A percentile compares a stretch with the other conserved stretches of the same genome.
These are phyloP conservation scores for Coracias cyanogaster DNA, from an alignment of 2,797 vertebrate species.

Conservation along the genomic window DNA sequence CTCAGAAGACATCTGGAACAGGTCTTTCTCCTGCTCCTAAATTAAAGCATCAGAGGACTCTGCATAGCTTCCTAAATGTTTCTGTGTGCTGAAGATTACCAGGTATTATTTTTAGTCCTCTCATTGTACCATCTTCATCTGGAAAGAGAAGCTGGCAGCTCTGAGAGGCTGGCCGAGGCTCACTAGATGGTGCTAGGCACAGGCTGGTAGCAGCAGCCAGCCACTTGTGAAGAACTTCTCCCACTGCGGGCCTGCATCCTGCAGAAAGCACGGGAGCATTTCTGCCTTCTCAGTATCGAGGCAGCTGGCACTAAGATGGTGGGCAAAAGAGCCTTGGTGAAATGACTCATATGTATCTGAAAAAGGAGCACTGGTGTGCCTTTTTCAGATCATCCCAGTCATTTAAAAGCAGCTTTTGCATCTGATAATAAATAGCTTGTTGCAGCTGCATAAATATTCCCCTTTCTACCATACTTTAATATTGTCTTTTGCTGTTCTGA, in stretches of 20 bases:
- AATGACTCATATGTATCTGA: neutral
- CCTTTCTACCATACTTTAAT: neutral
- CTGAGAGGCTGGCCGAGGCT: neutral
- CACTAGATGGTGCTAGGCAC: slow-evolving; percentile 60
- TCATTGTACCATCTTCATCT: accelerated
- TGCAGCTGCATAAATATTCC: neutral
- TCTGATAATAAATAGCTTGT: neutral
- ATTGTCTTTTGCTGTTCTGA: neutral
- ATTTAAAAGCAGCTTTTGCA: neutral
- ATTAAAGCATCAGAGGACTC: neutral
- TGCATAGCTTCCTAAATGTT: neutral
- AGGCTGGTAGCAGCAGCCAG: neutral
- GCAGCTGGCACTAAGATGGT: neutral
- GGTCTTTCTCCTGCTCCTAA: neutral
- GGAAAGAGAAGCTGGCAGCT: accelerated
- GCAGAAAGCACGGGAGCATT: accelerated
- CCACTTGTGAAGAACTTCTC: accelerated
- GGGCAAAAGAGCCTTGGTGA: neutral
- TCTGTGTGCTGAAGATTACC: accelerated
- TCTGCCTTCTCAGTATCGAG: neutral
- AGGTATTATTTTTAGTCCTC: accelerated
- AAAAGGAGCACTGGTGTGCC: neutral
- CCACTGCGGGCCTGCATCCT: accelerated
- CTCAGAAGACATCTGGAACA: neutral
- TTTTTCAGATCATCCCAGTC: neutral